Conservation (phyloP, 2,888 invertebrate genomes). For the Chalcosyrphus nemorum region DNA sequence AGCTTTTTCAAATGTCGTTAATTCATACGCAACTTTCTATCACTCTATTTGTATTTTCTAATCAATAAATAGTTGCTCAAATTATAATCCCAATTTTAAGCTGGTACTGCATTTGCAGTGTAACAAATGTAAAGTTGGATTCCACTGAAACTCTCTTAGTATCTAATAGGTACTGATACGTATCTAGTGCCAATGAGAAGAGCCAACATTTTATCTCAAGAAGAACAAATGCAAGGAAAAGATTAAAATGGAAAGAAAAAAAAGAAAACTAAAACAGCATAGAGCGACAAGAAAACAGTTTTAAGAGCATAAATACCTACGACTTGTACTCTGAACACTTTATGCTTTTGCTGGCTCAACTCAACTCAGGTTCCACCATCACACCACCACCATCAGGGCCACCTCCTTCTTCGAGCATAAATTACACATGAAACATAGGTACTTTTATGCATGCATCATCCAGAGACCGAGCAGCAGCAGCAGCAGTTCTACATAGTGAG, state of each 20-base stretch:
- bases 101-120: background rate
- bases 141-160: conserved; percentile 18
- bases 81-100: conserved; percentile 14
- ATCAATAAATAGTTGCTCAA: conserved; percentile 7
- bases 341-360: conserved; percentile 41
- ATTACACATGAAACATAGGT: conserved; percentile 70
- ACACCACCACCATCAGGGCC: background rate
- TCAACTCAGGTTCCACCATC: conserved; percentile 42
- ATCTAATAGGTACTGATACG: background rate
- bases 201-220: too few relatives aligned
- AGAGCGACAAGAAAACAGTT: conserved; percentile 64
- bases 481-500: conserved; percentile 39
- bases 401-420: conserved; percentile 52
- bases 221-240: too few relatives aligned
- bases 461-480: conserved; percentile 49
- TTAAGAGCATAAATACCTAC: conserved; percentile 70
- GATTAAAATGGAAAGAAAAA: conserved; percentile 3
- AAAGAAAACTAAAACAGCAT: conserved; percentile 34
- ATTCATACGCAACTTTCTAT: background rate
- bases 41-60: background rate
- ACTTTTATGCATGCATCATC: conserved; percentile 74
- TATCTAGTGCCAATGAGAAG: too few relatives aligned
- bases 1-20: too few relatives aligned
- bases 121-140: conserved; percentile 28
- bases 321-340: conserved; percentile 57